Evolutionary conservation across 2,888 invertebrate genomes (phyloP), one percentile per base, ranked within the genome.

Genomic region (Gordius sp.): DNA sequence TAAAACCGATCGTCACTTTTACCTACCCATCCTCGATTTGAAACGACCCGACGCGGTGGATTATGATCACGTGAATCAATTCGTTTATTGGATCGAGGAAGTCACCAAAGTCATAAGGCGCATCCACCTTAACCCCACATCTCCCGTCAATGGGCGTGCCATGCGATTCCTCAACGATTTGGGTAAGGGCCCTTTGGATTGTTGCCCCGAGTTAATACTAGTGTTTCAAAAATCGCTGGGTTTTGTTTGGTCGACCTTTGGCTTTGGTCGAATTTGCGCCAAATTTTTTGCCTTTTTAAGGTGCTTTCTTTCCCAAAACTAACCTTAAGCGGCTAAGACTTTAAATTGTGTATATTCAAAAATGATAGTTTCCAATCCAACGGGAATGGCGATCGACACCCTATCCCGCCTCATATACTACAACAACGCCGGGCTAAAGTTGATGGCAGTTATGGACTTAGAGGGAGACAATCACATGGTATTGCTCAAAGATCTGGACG

Each of bases 401-500:
- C 20, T 27, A 4, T 25, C 55, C 8, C 26, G 28, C 13, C 27
- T 54, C 4, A 28, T 54, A 24, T 54, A 54, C 20, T 54, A 54
- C 28, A 28, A 28, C 23, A 28, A 54, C 55, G 28, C 28, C 8
- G 55, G 27, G 8, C 20, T 54, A 2, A 54, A 54, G 13, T 23
- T 54, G 16, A 54, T 54, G 26, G 55, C 26, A 4, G 55, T 54
- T 25, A 54, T 54, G 26, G 55, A 54, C 55, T 4, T 54, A 13
- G 27, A 54, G 4, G 55, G 55, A 4, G 27, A 54, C 8, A 54
- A 54, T 20, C 55, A 28, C 55, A 54, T 26, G 27, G 28, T 54
- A 26, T 23, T 54, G 4, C 8, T 28, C 27, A 27, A 25, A 27
- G 27, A 27, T 54, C 16, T 54, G 26, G 26, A 54, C 4, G 28